Base-by-base conservation (phyloP, 2,888 invertebrate genomes). In the Apodemia mormo region DNA sequence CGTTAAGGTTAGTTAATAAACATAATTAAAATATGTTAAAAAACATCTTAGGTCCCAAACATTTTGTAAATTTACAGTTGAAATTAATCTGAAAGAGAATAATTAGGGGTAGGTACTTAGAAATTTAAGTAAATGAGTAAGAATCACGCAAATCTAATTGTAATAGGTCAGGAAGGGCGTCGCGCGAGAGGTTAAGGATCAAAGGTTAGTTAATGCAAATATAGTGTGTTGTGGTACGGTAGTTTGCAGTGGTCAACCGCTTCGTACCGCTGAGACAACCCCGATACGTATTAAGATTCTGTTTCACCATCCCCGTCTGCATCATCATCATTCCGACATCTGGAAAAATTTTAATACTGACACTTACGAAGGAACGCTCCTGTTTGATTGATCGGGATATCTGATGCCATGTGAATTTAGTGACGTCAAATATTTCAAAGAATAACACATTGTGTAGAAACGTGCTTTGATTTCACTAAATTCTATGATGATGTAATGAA, bases 261-360 rank as follows among this genome's bases (percentile, higher is more conserved):
- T 89, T 90, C 97, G 95, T 97, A 97, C 97, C 97, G 95, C 97
- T 96, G 94, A 96, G 93, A 91, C 94, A 95, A 95, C 92, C 94
- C 92, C 94, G 94, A 94, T 94, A 95, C 91, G 95, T 95, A 95
- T 96, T 97, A 94, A 96, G 94, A 94, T 95, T 96, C 95, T 97
- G 96, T 96, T 97, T 97, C 96, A 97, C 97, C 97, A 97, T 97
- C 95, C 97, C 97, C 93, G 97, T 96, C 96, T 97, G 97, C 97
- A 97, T 97, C 97, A 97, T 97, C 95, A 97, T 97, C 97, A 97
- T 97, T 95, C 97, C 97, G 94, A 97, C 97, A 97, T 97, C 97
- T 97, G 97, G 87, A 96, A 96, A 96, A 95, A 96, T 94, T 94
- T 93, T 94, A 94, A 94, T 90, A 87, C 92, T 93, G 92, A 93